These are phyloP conservation scores for Anthopleura xanthogrammica DNA, from an alignment of 92 coral and sea anemone genomes.

Conservation along the genomic window DNA sequence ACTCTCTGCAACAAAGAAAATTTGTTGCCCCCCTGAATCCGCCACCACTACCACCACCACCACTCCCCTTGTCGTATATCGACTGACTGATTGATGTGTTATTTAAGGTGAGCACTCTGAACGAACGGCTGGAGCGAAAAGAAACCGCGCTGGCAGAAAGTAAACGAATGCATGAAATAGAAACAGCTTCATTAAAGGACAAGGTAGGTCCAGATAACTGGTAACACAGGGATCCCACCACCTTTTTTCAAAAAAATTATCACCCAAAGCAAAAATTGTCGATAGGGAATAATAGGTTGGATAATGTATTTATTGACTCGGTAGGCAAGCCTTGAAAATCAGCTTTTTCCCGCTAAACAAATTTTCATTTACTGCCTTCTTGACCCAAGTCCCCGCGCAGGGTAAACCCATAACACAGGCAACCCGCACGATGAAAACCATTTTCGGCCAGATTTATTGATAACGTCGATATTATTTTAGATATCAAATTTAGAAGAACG, in stretches of 20 bases:
- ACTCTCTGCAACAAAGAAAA: too few relatives aligned
- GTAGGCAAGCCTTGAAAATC: too few relatives aligned
- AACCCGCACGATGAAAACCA: neutral
- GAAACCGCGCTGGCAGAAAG: slow-evolving; percentile 78
- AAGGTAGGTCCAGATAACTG: slow-evolving; percentile 10
- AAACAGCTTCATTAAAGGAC: slow-evolving; percentile 29
- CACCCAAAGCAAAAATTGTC: too few relatives aligned
- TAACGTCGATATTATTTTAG: neutral
- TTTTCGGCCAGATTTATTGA: too few relatives aligned
- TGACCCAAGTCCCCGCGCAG: too few relatives aligned
- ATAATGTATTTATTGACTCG: too few relatives aligned
- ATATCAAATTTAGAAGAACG: slow-evolving; percentile 54
- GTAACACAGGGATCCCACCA: neutral
- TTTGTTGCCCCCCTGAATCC: too few relatives aligned
- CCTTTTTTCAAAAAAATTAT: too few relatives aligned
- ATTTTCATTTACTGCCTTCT: too few relatives aligned
- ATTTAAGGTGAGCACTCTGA: slow-evolving; percentile 85
- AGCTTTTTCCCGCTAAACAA: too few relatives aligned
- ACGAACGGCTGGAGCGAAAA: slow-evolving; percentile 91
- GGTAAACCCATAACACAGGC: neutral
- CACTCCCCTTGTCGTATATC: neutral
- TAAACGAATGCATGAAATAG: slow-evolving; percentile 70
- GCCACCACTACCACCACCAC: too few relatives aligned
- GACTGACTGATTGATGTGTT: neutral
- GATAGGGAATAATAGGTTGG: too few relatives aligned